Percentiles rank a stretch among this genome's conserved stretches.
phyloP scores from a whole-genome alignment of 2,797 vertebrate genomes.

The Alcedo quadribrachys region DNA sequence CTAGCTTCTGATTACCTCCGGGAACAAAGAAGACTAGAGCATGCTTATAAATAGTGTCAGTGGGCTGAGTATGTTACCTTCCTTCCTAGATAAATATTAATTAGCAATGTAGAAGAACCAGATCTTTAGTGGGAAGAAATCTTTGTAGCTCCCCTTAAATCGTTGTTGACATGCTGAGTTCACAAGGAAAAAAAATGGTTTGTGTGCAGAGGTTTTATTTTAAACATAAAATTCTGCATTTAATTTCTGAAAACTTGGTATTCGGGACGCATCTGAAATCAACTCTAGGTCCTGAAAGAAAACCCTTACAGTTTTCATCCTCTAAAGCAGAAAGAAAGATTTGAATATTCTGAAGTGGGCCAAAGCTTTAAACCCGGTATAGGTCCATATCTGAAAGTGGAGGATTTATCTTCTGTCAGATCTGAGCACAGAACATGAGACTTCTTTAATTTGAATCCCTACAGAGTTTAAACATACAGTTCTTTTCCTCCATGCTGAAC shows the following conservation, averaged over 20 bases:
- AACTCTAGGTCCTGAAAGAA: neutral
- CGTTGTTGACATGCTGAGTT: neutral
- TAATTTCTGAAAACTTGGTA: neutral
- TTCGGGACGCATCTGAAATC: neutral
- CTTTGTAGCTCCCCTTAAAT: conserved; percentile 4
- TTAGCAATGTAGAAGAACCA: conserved; percentile 25
- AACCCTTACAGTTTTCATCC: neutral
- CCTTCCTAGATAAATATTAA: conserved; percentile 59
- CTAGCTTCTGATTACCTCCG: conserved; percentile 38
- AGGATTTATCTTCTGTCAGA: conserved; percentile 5
- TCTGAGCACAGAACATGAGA: neutral
- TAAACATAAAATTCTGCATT: neutral
- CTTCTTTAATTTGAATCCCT: neutral
- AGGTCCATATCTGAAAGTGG: neutral
- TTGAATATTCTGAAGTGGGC: neutral
- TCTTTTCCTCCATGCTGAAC: neutral
- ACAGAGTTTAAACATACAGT: neutral
- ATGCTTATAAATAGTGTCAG: conserved; percentile 60
- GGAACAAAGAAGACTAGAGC: conserved; percentile 51
- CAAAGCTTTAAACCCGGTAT: neutral
- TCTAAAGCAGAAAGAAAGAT: neutral
- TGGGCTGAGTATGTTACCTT: conserved; percentile 54
- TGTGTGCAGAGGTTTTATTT: neutral
- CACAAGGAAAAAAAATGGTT: neutral
- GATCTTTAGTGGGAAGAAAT: conserved; percentile 1